phyloP scores from a whole-genome alignment of 1,140 invertebrate species.

The Sinonovacula constricta region DNA sequence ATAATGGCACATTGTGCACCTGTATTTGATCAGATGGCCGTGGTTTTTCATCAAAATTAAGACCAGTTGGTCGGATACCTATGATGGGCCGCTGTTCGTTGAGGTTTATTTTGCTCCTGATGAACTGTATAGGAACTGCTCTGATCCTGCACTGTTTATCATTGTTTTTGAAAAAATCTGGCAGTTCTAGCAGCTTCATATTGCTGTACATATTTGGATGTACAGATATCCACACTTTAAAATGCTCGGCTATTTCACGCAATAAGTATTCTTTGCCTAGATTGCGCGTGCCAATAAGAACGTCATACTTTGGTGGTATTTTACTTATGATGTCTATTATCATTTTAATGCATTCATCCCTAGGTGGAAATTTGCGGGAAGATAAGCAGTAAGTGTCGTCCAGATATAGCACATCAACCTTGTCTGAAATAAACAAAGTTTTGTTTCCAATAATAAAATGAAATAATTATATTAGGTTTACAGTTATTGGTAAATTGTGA shows the following conservation, averaged over 20 bases:
- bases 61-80: conserved; percentile 76
- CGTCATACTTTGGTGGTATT: conserved; percentile 61
- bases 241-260: conserved; percentile 67
- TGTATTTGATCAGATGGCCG: conserved; percentile 61
- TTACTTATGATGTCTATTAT: conserved; percentile 73
- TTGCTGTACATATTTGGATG: conserved; percentile 62
- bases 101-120: conserved; percentile 58
- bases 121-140: conserved; percentile 69
- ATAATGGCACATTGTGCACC: conserved; percentile 77
- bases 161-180: conserved; percentile 72
- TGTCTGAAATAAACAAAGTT: conserved; percentile 13
- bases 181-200: conserved; percentile 66
- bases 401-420: conserved; percentile 78
- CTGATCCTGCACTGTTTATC: conserved; percentile 62
- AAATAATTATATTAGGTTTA: too few relatives aligned
- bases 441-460: too few relatives aligned
- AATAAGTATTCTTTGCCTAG: conserved; percentile 79
- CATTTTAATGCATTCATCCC: conserved; percentile 64
- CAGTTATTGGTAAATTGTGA: too few relatives aligned
- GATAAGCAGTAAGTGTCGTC: conserved; percentile 80
- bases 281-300: conserved; percentile 75
- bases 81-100: conserved; percentile 67
- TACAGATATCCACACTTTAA: conserved; percentile 75
- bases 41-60: conserved; percentile 71
- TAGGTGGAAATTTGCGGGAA: conserved; percentile 74